These are phyloP conservation scores for Tamias sibiricus DNA, from an alignment of 2,113 vertebrate species.

Conservation along the genomic window DNA sequence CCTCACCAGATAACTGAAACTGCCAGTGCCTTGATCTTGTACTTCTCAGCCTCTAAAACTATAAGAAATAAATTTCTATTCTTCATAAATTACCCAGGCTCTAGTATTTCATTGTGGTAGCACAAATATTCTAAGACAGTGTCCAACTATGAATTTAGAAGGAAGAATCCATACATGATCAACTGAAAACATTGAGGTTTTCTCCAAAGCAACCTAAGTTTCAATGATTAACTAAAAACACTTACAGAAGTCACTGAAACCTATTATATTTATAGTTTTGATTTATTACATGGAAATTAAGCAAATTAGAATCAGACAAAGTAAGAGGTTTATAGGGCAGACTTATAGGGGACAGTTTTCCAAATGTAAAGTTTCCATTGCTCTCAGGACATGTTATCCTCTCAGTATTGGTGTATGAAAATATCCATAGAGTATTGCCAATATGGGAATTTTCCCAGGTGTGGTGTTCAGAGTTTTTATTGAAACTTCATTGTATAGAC, in stretches of 20 bases:
- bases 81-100: background rate
- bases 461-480: background rate
- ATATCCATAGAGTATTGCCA: background rate
- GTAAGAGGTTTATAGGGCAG: background rate
- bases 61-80: background rate
- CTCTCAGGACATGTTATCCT: background rate
- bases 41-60: background rate
- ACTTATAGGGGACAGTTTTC: background rate
- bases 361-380: background rate
- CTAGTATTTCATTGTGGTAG: background rate
- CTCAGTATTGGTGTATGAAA: background rate
- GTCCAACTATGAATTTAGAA: background rate
- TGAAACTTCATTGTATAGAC: background rate
- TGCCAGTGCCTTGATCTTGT: background rate
- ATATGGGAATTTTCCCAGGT: background rate
- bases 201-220: background rate
- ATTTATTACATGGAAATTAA: background rate
- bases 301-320: conserved; percentile 35
- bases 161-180: background rate
- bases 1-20: background rate
- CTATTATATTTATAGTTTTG: background rate
- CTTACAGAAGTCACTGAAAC: conserved; percentile 34
- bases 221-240: background rate
- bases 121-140: background rate
- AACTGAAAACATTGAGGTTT: background rate